A percentile compares a stretch with the other conserved stretches of the same genome.
Conservation (phyloP, 2,888 invertebrate species). For the Hecatera dysodea region DNA sequence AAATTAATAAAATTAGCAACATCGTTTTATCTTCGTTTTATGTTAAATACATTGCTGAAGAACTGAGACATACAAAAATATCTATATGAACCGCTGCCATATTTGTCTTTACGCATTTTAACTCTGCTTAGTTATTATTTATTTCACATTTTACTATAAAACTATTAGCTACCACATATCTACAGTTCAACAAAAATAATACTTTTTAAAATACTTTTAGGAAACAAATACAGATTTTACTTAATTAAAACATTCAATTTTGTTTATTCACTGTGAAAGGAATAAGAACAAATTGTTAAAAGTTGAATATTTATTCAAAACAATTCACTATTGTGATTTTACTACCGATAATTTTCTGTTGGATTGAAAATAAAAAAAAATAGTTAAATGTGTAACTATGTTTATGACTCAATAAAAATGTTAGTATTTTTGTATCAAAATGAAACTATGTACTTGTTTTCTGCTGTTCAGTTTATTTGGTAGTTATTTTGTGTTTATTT, state of each 20-base stretch:
- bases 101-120: neutral
- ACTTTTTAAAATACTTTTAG: neutral
- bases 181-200: neutral
- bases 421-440: constrained; percentile 28
- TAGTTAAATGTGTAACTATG: neutral
- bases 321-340: neutral
- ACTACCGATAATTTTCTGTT: neutral
- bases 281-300: too few relatives aligned
- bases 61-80: neutral
- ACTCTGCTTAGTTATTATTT: neutral
- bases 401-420: constrained; percentile 20
- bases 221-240: neutral
- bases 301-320: too few relatives aligned
- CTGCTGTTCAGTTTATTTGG: constrained; percentile 28
- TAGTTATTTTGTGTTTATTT: constrained; percentile 10
- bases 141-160: constrained; percentile 1
- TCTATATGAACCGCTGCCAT: neutral
- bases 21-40: too few relatives aligned
- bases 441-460: constrained; percentile 30
- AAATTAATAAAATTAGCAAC: neutral
- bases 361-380: constrained; percentile 16
- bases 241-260: neutral
- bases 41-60: neutral
- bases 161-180: neutral
- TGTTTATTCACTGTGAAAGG: too few relatives aligned